Percentiles rank a stretch among this genome's conserved stretches.
phyloP scores from a whole-genome alignment of 2,797 vertebrate species.

The Bovichtus variegatus region DNA sequence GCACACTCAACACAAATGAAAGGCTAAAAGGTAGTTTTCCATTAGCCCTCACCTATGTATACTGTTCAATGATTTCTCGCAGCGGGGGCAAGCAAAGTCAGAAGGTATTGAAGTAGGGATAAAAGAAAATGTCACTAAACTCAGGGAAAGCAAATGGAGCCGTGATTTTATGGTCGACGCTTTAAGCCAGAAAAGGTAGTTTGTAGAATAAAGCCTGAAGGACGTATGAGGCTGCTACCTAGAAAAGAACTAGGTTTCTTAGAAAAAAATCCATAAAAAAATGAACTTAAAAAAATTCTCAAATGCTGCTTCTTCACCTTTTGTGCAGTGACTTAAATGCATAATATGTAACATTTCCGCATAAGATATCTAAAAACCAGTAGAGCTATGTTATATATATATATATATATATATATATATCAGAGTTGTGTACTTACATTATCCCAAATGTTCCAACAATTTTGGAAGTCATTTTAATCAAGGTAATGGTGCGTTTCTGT shows the following conservation, averaged over 20 bases:
- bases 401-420: too few species aligned
- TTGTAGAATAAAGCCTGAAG: slow-evolving; percentile 40
- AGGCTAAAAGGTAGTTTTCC: slow-evolving; percentile 54
- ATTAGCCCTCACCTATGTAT: slow-evolving; percentile 48
- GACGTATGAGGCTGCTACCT: background rate
- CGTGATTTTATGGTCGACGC: slow-evolving; percentile 30
- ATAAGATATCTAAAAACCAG: too few species aligned
- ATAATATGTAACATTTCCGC: too few species aligned
- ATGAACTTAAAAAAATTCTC: slow-evolving; percentile 23
- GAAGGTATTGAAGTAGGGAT: slow-evolving; percentile 42
- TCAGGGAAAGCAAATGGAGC: slow-evolving; percentile 49
- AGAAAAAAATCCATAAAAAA: slow-evolving; percentile 12
- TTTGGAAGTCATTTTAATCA: too few species aligned
- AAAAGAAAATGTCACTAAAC: slow-evolving; percentile 65
- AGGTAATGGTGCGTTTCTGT: too few species aligned
- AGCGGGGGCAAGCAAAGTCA: slow-evolving; percentile 29
- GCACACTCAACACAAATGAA: slow-evolving; percentile 50
- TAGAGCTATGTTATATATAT: too few species aligned
- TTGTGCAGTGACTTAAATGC: slow-evolving; percentile 17
- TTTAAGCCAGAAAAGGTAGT: slow-evolving; percentile 42
- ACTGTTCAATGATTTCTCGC: slow-evolving; percentile 39
- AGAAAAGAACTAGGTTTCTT: slow-evolving; percentile 5
- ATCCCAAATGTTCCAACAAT: too few species aligned
- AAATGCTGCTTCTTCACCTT: slow-evolving; percentile 5
- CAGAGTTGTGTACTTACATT: too few species aligned